Base-by-base conservation (phyloP, 92 coral and sea anemone genomes). In the Zoanthus sociatus region DNA sequence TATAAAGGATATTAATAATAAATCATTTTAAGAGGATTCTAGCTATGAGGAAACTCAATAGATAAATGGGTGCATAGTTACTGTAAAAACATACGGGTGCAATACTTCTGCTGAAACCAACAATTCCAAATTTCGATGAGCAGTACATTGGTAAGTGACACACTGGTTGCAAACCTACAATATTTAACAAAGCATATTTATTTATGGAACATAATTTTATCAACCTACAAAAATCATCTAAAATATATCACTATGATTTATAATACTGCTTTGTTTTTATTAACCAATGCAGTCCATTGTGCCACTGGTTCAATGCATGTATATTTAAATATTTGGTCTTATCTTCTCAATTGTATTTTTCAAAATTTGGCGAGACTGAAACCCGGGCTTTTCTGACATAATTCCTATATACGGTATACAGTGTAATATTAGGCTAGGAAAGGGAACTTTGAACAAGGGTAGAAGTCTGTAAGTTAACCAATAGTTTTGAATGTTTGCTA, bases 81-180 rank as follows among this genome's bases (percentile, higher is more conserved):
- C 20, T 2, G 72, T n/a, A 18, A 67, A 4, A 5, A 83, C 87
- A 83, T 68, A 83, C 87, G 44, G 78, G 78, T 32, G 78, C 71
- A 32, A 83, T 53, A 54, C 78, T 70, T 50, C 79, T 70, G 78
- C 68, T 73, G 63, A 70, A 83, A 12, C 78, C 78, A 13, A 71
- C 77, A 56, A 70, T 45, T 70, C 87, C 77, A 73, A 53, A 83
- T 70, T 70, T 71, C 3, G 78, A 70, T 56, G 87, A 83, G 51
- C 78, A 51, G 51, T 71, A 83, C 77, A 83, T 70, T 3, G 77
- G 87, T 71, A 70, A 32, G 31, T 33, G 69, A 0, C 79, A 83
- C 31, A 83, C 72, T 73, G 77, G 87, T 47, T 83, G 78, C 33
- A 83, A 30, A 69, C 77, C 87, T 83, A 51, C 9, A 73, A 74